Evolutionary conservation across 2,888 invertebrate genomes (phyloP), one percentile per base, ranked within the genome.

Genomic region (Sphaerophoria taeniata): DNA sequence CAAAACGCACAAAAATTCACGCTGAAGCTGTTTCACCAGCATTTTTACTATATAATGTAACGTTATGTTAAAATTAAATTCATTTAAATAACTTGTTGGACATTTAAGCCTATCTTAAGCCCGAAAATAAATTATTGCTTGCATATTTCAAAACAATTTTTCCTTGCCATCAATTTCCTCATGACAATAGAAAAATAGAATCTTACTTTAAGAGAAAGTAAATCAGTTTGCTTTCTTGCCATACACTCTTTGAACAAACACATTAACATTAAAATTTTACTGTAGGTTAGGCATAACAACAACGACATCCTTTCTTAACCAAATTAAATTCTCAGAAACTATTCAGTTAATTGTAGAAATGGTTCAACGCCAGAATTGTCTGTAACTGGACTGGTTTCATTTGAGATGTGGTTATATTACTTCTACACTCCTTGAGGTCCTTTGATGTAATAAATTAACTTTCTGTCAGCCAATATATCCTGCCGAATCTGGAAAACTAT

Each of bases 391-490:
- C 16, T 47, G 58, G 47, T 65, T 45, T 47, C 12, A 11, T 12
- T n/a, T 24, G 4, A 34, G 2, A 71, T 51, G 60, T 60, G 6
- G 33, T 55, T 31, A 12, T 31, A n/a, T n/a, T n/a, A 11, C 24
- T 34, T 34, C 11, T 47, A 33, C 33, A 33, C n/a, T 75, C 51
- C 77, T 83, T 55, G 14, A 61, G 73, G 76, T 65, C 33, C 72
- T 69, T 56, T 12, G 58, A 73, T 85, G 61, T 69, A 70, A 85
- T 81, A 77, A 81, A 85, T 85, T 72, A 77, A 63, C 63, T 70
- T 73, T 47, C 69, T 80, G 84, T 36, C 80, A 85, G 12, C 77
- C 69, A 73, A 76, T 85, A 77, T 76, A 81, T 85, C 76, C 65
- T 69, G 51, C 70, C 65, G 70, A 73, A 85, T 53, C 69, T 73